Percentiles rank a stretch among this genome's conserved stretches.
These are phyloP conservation scores for Ichneumoninae sp. DNA, from an alignment of 2,888 invertebrate species.

Conservation along the genomic window DNA sequence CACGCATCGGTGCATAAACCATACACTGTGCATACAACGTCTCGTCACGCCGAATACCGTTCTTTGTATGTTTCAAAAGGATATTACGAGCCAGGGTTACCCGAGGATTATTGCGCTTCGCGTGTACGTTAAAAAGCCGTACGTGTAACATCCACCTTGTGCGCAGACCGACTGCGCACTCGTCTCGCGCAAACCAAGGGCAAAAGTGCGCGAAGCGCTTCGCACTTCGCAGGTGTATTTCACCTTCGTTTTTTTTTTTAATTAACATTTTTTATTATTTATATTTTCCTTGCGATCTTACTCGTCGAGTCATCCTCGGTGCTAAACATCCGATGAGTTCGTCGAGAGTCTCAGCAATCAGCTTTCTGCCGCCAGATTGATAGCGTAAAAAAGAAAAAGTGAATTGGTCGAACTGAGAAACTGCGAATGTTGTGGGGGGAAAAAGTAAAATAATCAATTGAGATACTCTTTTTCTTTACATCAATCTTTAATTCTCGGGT, in stretches of 20 bases:
- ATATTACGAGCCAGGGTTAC: conserved; percentile 10
- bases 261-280: too few species aligned
- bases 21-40: conserved; percentile 20
- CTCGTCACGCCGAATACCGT: conserved; percentile 27
- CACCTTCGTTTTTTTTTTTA: too few species aligned
- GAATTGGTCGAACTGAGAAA: too few species aligned
- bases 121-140: conserved; percentile 22
- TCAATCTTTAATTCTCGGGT: too few species aligned
- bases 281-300: too few species aligned
- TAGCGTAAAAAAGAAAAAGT: not conserved
- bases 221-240: too few species aligned
- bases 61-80: conserved; percentile 34
- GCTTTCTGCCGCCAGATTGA: not conserved
- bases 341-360: not conserved
- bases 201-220: conserved; percentile 6
- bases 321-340: not conserved
- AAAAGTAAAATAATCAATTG: too few species aligned
- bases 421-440: too few species aligned
- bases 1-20: conserved; percentile 12
- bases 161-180: not conserved
- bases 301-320: too few species aligned
- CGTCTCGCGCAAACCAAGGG: not conserved
- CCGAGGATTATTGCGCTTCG: conserved; percentile 1
- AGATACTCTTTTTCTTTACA: too few species aligned
- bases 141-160: conserved; percentile 26